Conservation (phyloP, 2,797 vertebrate species). For the Spinus pinus region DNA sequence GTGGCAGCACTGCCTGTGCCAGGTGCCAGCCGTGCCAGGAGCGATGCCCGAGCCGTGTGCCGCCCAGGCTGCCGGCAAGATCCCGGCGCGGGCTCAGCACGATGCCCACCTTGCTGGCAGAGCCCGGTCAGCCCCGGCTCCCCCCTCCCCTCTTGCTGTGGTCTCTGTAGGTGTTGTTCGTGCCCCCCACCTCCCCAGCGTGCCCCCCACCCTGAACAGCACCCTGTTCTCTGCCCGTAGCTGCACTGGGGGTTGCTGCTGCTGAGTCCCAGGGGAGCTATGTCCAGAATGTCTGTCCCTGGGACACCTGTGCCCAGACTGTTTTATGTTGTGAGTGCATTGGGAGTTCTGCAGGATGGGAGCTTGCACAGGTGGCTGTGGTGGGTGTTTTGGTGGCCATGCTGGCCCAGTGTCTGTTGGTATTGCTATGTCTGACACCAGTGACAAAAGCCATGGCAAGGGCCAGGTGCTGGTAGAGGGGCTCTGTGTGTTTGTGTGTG, state of each 20-base stretch:
- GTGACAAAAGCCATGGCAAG: not conserved
- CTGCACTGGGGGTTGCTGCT: not conserved
- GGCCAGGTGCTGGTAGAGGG: not conserved
- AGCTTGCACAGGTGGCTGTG: not conserved
- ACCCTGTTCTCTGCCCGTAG: fast-evolving
- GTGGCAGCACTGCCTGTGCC: not conserved
- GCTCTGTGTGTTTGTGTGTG: not conserved
- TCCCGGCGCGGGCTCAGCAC: fast-evolving
- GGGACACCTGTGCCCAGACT: not conserved
- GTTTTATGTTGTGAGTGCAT: not conserved
- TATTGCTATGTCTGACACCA: not conserved
- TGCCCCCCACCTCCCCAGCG: not conserved
- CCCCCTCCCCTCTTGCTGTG: not conserved
- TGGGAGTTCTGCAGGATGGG: not conserved
- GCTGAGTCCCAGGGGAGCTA: not conserved
- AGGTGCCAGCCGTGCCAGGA: not conserved
- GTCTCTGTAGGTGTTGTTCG: not conserved
- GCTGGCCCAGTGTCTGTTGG: not conserved
- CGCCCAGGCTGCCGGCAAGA: not conserved
- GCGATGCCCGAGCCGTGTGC: not conserved
- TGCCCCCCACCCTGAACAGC: not conserved
- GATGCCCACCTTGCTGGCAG: not conserved
- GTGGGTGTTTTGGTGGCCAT: fast-evolving
- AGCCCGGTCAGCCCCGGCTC: fast-evolving
- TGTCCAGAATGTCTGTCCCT: not conserved